phyloP scores from a whole-genome alignment of 2,888 invertebrate genomes.

The Polyommatus icarus region DNA sequence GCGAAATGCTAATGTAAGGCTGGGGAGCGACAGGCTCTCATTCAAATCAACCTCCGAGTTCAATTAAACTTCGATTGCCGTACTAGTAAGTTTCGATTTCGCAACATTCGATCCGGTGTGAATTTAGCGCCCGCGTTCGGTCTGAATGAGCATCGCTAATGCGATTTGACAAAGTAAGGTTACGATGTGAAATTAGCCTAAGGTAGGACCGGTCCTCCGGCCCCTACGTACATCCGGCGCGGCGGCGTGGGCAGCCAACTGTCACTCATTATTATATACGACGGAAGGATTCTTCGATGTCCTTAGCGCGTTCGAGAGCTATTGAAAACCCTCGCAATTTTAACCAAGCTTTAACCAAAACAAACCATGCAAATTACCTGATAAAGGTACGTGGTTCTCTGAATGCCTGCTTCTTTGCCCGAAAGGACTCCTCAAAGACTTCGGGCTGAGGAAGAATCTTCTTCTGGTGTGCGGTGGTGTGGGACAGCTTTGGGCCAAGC shows the following conservation, averaged over 20 bases:
- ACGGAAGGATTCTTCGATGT: slow-evolving; percentile 54
- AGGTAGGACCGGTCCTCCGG: slow-evolving; percentile 69
- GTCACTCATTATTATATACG: slow-evolving; percentile 69
- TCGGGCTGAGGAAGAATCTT: slow-evolving; percentile 91
- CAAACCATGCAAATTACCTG: slow-evolving; percentile 76
- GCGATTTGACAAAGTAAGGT: slow-evolving; percentile 23
- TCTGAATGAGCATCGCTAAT: slow-evolving; percentile 52
- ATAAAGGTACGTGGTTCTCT: slow-evolving; percentile 84
- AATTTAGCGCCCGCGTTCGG: slow-evolving; percentile 52
- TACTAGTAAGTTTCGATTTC: slow-evolving; percentile 4
- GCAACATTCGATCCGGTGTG: neutral
- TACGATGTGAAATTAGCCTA: slow-evolving; percentile 40
- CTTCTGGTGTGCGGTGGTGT: slow-evolving; percentile 89
- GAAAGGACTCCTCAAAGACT: slow-evolving; percentile 89
- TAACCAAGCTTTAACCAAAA: neutral
- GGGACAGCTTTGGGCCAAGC: slow-evolving; percentile 86
- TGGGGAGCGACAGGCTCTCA: neutral
- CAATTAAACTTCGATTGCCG: neutral
- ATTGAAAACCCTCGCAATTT: slow-evolving; percentile 48
- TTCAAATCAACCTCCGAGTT: slow-evolving; percentile 31
- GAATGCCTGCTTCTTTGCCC: slow-evolving; percentile 77
- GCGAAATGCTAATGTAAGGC: slow-evolving; percentile 59
- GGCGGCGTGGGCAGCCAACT: slow-evolving; percentile 72
- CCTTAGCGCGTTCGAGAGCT: slow-evolving; percentile 52
- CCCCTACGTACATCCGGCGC: slow-evolving; percentile 79